Evolutionary conservation across 2,797 vertebrate genomes (phyloP), one percentile per base, ranked within the genome.

Genomic region (Pseudopleuronectes americanus): DNA sequence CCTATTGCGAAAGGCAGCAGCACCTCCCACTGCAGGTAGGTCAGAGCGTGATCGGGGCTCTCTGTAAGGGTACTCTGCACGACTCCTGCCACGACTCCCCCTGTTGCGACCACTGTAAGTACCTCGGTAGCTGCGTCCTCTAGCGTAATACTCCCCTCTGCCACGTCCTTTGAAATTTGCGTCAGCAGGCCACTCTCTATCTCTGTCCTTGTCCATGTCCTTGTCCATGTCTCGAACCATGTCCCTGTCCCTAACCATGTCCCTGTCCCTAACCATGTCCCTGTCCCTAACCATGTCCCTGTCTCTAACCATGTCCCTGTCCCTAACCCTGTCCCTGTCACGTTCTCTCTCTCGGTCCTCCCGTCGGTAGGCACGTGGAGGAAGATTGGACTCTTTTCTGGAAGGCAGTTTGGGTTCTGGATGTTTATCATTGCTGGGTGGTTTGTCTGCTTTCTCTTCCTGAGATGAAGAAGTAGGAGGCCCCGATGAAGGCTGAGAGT

Each of bases 61-160:
- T 88, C 97, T 89, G 79, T 96, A 99, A 28, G 95, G 95, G 52
- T 96, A 98, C 24, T 99, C 98, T 1, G 97, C 94, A 21, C 97
- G 93, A 21, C 96, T 95, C 8, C 98, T 95, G 14, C 95, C 95
- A 26, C 98, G 94, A 6, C 95, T 90, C 13, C 97, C 96, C 59
- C 97, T 90, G 53, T 95, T 93, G 19, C 97, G 92, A 3, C 98
- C 98, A 7, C 97, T 93, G 0, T 99, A 99, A 26, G 96, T 98
- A 36, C 98, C 98, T 53, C 98, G 92, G 49, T 96, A 99, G 90
- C 98, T 99, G 41, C 98, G 94, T 9, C 98, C 98, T 82, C 98
- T 95, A 0, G 98, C 97, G 68, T 99, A 99, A 91, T 99, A 99
- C 73, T 99, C 98, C 0, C 98, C 98, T 23, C 97, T 93, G 38